Evolutionary conservation across 64 coral and sea anemone genomes (phyloP).

Genomic region (Montipora sp.): DNA sequence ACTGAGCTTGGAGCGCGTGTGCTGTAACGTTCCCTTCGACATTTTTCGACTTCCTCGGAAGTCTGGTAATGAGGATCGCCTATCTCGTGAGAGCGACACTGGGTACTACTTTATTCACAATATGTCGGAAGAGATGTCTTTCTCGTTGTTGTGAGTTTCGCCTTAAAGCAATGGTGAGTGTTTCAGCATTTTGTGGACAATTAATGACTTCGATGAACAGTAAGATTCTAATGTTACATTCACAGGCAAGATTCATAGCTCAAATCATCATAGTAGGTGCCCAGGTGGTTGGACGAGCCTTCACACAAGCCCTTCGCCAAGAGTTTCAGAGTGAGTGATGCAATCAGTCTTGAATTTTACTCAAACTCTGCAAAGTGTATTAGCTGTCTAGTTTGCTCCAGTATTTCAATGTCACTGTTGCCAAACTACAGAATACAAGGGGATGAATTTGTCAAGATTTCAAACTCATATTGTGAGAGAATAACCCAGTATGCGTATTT

Average conservation of each 20-base stretch:
- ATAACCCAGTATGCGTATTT: too few species aligned
- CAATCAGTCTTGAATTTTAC: neutral
- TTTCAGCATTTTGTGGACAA: neutral
- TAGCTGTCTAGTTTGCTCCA: neutral
- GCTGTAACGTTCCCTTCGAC: too few species aligned
- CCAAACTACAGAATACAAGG: neutral
- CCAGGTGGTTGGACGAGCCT: conserved; percentile 93
- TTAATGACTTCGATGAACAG: neutral
- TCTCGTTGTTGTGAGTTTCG: too few species aligned
- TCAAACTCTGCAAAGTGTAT: neutral
- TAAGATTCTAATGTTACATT: neutral
- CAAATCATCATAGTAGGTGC: conserved; percentile 98
- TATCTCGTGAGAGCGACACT: neutral
- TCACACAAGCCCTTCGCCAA: conserved; percentile 92
- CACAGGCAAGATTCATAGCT: conserved; percentile 91
- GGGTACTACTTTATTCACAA: neutral
- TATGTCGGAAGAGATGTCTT: conserved; percentile 3
- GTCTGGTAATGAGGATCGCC: too few species aligned
- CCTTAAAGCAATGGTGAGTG: conserved; percentile 18
- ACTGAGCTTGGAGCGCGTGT: too few species aligned
- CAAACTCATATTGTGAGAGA: too few species aligned
- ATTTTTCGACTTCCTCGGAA: too few species aligned
- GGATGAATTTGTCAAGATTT: neutral
- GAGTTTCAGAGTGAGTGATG: conserved; percentile 98
- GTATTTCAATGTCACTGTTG: neutral